phyloP scores from a whole-genome alignment of 2,888 invertebrate species.

The Apotomis betuletana region DNA sequence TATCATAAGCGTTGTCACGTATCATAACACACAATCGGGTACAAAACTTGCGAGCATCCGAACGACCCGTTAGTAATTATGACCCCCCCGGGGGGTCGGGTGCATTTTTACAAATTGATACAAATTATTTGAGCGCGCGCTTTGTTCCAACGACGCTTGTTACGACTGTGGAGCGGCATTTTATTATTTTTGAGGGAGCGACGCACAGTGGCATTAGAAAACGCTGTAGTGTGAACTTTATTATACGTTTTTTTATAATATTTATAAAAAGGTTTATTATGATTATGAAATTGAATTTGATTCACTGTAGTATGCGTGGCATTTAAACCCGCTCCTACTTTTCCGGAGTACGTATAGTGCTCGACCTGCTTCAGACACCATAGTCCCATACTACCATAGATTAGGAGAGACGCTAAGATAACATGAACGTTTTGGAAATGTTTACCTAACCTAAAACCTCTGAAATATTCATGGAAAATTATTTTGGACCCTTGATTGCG shows the following conservation, averaged over 20 bases:
- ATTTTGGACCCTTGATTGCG: too few species aligned
- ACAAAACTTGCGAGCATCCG: background rate
- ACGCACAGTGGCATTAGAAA: slow-evolving; percentile 51
- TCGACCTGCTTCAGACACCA: too few species aligned
- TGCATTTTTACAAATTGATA: slow-evolving; percentile 84
- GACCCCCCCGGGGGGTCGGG: slow-evolving; percentile 60
- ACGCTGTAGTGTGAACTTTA: slow-evolving; percentile 41
- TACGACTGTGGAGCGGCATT: slow-evolving; percentile 81
- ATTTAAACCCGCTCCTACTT: too few species aligned
- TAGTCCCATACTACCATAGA: too few species aligned
- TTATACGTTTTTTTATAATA: background rate
- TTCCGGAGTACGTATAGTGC: too few species aligned
- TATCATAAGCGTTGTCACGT: slow-evolving; percentile 1
- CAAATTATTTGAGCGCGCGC: slow-evolving; percentile 83
- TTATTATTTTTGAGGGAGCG: slow-evolving; percentile 73
- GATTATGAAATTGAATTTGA: too few species aligned
- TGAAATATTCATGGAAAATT: too few species aligned
- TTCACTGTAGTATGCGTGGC: too few species aligned
- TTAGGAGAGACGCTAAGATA: too few species aligned
- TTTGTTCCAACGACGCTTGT: slow-evolving; percentile 83
- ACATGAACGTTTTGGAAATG: too few species aligned
- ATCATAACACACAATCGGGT: background rate
- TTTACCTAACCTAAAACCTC: too few species aligned
- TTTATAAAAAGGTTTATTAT: too few species aligned
- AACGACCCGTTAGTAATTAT: slow-evolving; percentile 70